phyloP scores from a whole-genome alignment of 2,113 vertebrate species.

The Accipiter cooperii region DNA sequence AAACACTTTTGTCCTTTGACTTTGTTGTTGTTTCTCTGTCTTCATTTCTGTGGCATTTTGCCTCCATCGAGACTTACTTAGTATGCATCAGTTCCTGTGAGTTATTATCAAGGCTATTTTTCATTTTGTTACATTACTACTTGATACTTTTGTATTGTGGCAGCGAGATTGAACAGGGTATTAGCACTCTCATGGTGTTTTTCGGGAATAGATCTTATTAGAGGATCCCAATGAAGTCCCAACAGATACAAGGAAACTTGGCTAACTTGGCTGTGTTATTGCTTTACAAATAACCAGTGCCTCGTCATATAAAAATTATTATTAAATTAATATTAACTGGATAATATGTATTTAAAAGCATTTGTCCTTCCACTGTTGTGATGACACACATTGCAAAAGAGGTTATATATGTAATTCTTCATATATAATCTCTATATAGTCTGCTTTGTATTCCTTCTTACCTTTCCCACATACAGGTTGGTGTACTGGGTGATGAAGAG shows the following conservation, averaged over 20 bases:
- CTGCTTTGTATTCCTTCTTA: not conserved
- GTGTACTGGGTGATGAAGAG: slow-evolving; percentile 81
- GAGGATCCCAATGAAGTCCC: not conserved
- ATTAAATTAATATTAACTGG: not conserved
- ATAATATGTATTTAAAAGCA: not conserved
- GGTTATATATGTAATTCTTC: not conserved
- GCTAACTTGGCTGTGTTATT: not conserved
- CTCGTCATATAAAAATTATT: not conserved
- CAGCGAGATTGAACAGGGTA: not conserved
- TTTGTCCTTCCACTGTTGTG: not conserved
- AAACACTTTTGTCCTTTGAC: slow-evolving; percentile 14
- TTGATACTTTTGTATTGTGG: slow-evolving; percentile 8
- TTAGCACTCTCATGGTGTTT: not conserved
- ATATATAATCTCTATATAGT: too few relatives aligned
- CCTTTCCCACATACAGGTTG: slow-evolving; percentile 69
- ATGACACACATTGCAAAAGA: not conserved
- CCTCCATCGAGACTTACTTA: slow-evolving; percentile 7
- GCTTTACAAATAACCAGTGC: not conserved
- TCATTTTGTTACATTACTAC: slow-evolving; percentile 20
- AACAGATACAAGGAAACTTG: not conserved
- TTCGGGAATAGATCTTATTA: not conserved
- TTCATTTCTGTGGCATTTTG: slow-evolving; percentile 33
- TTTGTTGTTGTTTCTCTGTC: slow-evolving; percentile 32
- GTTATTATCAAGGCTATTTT: slow-evolving; percentile 39
- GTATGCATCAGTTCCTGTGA: slow-evolving; percentile 4